These are phyloP conservation scores for Megaceryle torquata DNA, from an alignment of 2,113 vertebrate genomes.

Conservation along the genomic window DNA sequence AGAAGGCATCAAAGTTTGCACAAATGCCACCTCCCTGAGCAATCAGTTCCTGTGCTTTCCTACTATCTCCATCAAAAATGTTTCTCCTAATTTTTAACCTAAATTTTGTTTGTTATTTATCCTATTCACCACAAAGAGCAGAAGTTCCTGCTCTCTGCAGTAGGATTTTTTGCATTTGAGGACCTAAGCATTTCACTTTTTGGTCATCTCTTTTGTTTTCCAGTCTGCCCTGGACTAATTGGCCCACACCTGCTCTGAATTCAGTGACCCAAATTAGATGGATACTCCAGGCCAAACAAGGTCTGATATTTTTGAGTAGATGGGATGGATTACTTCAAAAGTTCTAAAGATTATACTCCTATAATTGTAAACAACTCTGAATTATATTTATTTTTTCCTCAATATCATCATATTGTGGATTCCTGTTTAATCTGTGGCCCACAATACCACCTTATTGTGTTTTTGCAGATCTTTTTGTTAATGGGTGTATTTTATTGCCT, in stretches of 20 bases:
- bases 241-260: not conserved
- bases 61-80: not conserved
- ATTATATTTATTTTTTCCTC: not conserved
- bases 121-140: not conserved
- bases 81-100: not conserved
- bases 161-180: not conserved
- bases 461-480: not conserved
- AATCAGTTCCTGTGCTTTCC: fast-evolving
- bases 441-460: not conserved
- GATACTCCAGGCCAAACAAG: not conserved
- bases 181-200: not conserved
- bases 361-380: not conserved
- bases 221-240: not conserved
- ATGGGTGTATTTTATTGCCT: not conserved
- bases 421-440: not conserved
- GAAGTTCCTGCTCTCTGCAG: not conserved
- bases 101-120: not conserved
- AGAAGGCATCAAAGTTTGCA: not conserved
- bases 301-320: not conserved
- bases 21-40: not conserved
- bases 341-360: not conserved
- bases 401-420: not conserved
- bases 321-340: not conserved
- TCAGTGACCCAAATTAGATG: not conserved
- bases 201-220: not conserved